Evolutionary conservation across 2,113 vertebrate species (phyloP).

Genomic region (Thymallus thymallus): DNA sequence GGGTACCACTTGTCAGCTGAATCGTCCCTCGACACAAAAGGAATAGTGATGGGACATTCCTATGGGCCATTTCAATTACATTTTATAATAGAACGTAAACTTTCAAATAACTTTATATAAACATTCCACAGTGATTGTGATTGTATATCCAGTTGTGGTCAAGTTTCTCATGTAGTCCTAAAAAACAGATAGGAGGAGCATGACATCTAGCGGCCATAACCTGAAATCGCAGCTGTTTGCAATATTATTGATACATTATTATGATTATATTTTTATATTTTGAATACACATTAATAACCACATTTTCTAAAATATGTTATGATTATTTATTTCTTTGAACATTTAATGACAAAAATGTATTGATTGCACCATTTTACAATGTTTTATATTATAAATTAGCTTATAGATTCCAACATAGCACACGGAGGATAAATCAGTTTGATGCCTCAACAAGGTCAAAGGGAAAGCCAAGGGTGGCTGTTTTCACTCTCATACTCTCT

Average conservation of each 20-base stretch:
- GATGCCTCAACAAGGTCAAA: not conserved
- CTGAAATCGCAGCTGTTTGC: slow-evolving; percentile 1
- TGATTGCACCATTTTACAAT: not conserved
- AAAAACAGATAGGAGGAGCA: slow-evolving; percentile 20
- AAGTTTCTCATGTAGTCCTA: not conserved
- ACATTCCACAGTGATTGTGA: not conserved
- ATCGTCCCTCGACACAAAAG: not conserved
- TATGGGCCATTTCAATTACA: not conserved
- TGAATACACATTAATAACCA: not conserved
- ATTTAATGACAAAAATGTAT: not conserved
- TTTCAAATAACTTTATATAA: not conserved
- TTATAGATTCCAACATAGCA: not conserved
- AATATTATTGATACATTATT: not conserved
- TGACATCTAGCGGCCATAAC: slow-evolving; percentile 52
- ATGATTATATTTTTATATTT: not conserved
- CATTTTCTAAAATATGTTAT: not conserved
- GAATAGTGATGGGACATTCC: not conserved
- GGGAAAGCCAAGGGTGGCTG: not conserved
- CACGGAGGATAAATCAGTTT: not conserved
- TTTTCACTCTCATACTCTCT: slow-evolving; percentile 13
- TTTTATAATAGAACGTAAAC: not conserved
- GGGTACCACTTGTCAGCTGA: not conserved
- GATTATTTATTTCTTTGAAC: not conserved
- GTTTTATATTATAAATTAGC: not conserved
- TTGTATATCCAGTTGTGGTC: not conserved